A percentile compares a stretch with the other conserved stretches of the same genome.
Evolutionary conservation across 2,113 vertebrate genomes (phyloP).

Genomic region (Phalacrocorax carbo): DNA sequence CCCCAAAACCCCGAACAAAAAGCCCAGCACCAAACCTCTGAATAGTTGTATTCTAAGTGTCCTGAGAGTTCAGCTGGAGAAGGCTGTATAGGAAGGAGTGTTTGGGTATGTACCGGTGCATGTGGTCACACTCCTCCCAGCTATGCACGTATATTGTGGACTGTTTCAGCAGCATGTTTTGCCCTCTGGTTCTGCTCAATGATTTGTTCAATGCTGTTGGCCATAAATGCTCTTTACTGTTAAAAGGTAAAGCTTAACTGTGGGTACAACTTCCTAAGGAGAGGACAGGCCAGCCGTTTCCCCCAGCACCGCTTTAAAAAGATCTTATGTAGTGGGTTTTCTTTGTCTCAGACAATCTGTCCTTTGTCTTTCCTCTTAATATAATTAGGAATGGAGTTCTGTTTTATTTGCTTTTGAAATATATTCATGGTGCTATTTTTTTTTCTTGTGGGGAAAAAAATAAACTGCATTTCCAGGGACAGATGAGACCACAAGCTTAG

Average conservation of each 20-base stretch:
- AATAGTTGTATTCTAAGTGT: rapidly evolving
- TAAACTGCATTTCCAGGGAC: not conserved
- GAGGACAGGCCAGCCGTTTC: not conserved
- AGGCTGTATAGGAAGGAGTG: not conserved
- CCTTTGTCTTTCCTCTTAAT: not conserved
- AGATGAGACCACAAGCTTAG: not conserved
- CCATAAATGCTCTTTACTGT: not conserved
- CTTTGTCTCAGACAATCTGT: not conserved
- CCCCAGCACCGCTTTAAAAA: not conserved
- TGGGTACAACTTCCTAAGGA: not conserved
- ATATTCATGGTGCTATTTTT: not conserved
- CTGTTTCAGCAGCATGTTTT: not conserved
- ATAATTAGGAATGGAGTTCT: not conserved
- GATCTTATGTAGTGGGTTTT: not conserved
- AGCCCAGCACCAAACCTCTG: not conserved
- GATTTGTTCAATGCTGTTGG: not conserved
- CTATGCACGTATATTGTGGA: rapidly evolving
- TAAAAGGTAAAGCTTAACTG: not conserved
- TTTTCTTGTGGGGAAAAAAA: not conserved
- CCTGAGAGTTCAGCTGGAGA: not conserved
- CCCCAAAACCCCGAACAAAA: not conserved
- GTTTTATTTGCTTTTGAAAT: constrained; percentile 5
- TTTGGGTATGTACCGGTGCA: not conserved
- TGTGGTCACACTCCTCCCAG: not conserved
- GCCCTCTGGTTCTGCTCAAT: not conserved